Evolutionary conservation across 2,888 invertebrate genomes (phyloP).

Genomic region (Cacoxenus indagator): DNA sequence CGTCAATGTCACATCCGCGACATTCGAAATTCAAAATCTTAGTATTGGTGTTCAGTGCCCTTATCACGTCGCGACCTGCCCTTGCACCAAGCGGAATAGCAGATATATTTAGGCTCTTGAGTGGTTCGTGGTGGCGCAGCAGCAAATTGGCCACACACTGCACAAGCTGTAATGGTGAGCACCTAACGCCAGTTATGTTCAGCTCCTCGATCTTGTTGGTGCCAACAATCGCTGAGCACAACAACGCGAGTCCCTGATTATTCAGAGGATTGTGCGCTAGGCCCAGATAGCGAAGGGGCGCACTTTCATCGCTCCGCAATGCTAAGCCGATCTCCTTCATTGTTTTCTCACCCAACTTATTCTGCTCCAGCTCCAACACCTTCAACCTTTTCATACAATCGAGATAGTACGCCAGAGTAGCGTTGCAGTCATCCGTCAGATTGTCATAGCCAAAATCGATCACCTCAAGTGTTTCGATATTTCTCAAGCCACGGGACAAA

Average conservation of each 20-base stretch:
- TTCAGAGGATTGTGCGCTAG: constrained; percentile 56
- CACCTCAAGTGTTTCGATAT: constrained; percentile 43
- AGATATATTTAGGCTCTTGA: constrained; percentile 49
- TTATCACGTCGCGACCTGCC: constrained; percentile 39
- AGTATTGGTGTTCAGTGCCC: constrained; percentile 45
- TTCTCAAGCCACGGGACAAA: constrained; percentile 44
- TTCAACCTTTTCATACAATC: constrained; percentile 38
- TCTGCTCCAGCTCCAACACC: constrained; percentile 55
- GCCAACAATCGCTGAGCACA: constrained; percentile 39
- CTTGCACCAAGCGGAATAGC: constrained; percentile 38
- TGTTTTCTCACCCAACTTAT: constrained; percentile 38
- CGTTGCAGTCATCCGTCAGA: constrained; percentile 54
- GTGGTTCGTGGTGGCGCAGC: constrained; percentile 42
- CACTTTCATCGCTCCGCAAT: constrained; percentile 25
- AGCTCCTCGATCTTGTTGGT: constrained; percentile 47
- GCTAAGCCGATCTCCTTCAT: constrained; percentile 36
- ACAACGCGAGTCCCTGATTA: constrained; percentile 35
- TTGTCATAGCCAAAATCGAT: constrained; percentile 61
- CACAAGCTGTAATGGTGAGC: constrained; percentile 14
- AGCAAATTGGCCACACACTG: constrained; percentile 40
- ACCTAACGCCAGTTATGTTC: constrained; percentile 45
- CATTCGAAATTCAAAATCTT: constrained; percentile 49
- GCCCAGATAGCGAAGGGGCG: constrained; percentile 50
- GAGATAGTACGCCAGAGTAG: constrained; percentile 47
- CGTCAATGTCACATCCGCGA: constrained; percentile 51